Evolutionary conservation across 1,140 invertebrate species (phyloP), one percentile per base, ranked within the genome.

Genomic region (Andrena cerasifolii): DNA sequence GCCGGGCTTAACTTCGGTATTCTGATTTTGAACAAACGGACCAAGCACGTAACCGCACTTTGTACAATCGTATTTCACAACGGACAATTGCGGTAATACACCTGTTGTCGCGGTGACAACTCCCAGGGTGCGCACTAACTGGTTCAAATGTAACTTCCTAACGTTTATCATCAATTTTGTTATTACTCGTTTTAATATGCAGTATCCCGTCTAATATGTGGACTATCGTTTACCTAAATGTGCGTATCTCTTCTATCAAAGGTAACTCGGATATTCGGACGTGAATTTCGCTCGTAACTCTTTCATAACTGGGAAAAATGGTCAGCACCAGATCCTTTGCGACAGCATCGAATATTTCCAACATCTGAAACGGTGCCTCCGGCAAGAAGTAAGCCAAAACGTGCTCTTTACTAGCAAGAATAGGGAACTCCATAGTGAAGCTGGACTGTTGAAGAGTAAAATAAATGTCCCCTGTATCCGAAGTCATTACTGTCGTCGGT

Each of bases 61-160:
- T 78, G 96, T 96, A 94, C 99, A 99, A 91, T 99, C 98, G 91
- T 98, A 99, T 91, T 99, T 99, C 28, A 99, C 96, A 16, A 99
- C 94, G 7, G 97, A 98, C 8, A 99, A 93, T 90, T 99, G 99
- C 0, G 99, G 99, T 28, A 99, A 90, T 18, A 99, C 98, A 16
- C 98, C 97, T 0, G 99, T 99, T 3, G 98, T 97, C 1, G 97
- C 96, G 0, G 99, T 99, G 1, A 99, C 98, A 7, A 99, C 99
- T 53, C 99, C 99, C 75, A 96, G 93, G 2, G 99, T 99, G 77
- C 98, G 94, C n/a, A 98, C 96, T 43, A 97, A 89, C 92, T 99
- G 98, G 93, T 99, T 99, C 61, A 99, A 94, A 94, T 99, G 99
- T 4, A 99, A 93, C 90, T 99, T 99, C 77, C 99, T 96, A 87